Conservation (phyloP, 2,797 vertebrate genomes). For the Channa striata region DNA sequence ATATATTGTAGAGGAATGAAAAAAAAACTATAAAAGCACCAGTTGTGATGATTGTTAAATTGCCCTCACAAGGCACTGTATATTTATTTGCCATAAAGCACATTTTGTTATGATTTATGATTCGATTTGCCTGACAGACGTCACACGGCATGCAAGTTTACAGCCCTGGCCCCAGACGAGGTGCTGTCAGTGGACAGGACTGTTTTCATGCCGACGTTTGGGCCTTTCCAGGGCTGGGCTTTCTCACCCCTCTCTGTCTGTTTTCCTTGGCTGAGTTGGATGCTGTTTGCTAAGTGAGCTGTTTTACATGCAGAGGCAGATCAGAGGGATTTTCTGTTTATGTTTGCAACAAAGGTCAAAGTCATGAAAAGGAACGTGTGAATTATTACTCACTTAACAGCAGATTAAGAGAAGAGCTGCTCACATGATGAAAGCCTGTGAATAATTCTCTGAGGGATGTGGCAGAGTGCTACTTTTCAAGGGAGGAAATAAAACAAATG, state of each 20-base stretch:
- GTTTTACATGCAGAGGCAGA: conserved; percentile 73
- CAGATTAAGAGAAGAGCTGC: conserved; percentile 70
- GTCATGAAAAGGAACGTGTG: conserved; percentile 73
- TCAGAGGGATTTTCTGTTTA: conserved; percentile 75
- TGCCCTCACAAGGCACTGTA: background rate
- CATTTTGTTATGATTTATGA: background rate
- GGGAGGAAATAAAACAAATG: conserved; percentile 71
- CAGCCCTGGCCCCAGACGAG: conserved; percentile 32
- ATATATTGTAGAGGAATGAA: background rate
- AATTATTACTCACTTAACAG: conserved; percentile 75
- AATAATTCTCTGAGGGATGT: conserved; percentile 59
- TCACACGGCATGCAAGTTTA: conserved; percentile 37
- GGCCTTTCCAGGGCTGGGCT: conserved; percentile 46
- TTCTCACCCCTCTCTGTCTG: conserved; percentile 52
- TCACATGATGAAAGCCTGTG: conserved; percentile 69
- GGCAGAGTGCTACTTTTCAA: conserved; percentile 49
- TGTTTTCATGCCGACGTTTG: conserved; percentile 61
- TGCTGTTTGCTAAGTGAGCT: conserved; percentile 66
- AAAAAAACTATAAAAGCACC: background rate
- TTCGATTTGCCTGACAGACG: conserved; percentile 20
- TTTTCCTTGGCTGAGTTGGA: conserved; percentile 64
- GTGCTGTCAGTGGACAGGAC: conserved; percentile 59
- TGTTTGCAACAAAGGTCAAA: conserved; percentile 73
- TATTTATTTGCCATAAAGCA: background rate
- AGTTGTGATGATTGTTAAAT: background rate